phyloP scores from a whole-genome alignment of 2,113 vertebrate species.

The Gadus chalcogrammus region DNA sequence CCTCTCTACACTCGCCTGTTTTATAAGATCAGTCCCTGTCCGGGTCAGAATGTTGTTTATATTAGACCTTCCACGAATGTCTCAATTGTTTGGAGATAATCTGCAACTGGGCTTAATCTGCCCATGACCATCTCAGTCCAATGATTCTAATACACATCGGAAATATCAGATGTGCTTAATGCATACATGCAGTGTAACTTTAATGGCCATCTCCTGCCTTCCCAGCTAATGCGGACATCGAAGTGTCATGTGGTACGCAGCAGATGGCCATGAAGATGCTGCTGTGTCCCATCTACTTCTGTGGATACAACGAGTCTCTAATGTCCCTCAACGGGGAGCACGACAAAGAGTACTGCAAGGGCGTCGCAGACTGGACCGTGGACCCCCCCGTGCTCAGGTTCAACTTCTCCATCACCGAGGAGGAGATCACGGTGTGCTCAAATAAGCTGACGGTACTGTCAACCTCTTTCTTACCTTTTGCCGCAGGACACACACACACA shows the following conservation, averaged over 20 bases:
- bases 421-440: conserved; percentile 45
- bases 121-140: too few relatives aligned
- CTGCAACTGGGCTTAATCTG: too few relatives aligned
- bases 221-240: conserved; percentile 61
- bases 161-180: too few relatives aligned
- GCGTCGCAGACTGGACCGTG: conserved; percentile 46
- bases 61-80: too few relatives aligned
- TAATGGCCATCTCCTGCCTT: neutral
- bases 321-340: conserved; percentile 58
- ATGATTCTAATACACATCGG: too few relatives aligned
- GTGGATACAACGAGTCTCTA: conserved; percentile 65
- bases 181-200: too few relatives aligned
- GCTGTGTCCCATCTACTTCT: conserved; percentile 65
- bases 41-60: too few relatives aligned
- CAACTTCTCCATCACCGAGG: conserved; percentile 61
- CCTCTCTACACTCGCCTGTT: too few relatives aligned
- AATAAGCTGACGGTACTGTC: conserved; percentile 47
- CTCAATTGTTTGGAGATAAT: too few relatives aligned
- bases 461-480: neutral
- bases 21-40: too few relatives aligned
- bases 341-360: conserved; percentile 47
- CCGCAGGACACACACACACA: neutral
- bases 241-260: conserved; percentile 61
- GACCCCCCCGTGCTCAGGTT: conserved; percentile 61
- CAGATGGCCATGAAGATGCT: conserved; percentile 55